These are phyloP conservation scores for Heliothis subflexa DNA, from an alignment of 1,140 invertebrate species.

Conservation along the genomic window DNA sequence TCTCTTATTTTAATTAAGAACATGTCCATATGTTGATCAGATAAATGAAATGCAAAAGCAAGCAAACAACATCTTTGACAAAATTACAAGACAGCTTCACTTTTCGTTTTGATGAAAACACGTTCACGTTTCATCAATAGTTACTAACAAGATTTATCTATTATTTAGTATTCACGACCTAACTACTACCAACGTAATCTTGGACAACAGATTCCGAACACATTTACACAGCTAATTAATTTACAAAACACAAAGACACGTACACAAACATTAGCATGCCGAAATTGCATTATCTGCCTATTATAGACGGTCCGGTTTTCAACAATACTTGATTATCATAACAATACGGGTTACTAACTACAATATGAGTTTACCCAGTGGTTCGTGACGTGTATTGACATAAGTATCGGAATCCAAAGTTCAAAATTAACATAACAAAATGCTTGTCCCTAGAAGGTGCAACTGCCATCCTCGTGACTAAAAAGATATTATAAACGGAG, in stretches of 20 bases:
- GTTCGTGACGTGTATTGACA: constrained; percentile 54
- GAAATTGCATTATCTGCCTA: constrained; percentile 47
- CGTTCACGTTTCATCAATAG: no score
- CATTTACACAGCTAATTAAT: not conserved
- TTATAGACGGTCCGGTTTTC: constrained; percentile 40
- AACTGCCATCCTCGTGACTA: constrained; percentile 10
- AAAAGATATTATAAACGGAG: not conserved
- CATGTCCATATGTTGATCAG: no score
- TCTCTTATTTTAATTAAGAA: no score
- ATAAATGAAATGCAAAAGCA: no score
- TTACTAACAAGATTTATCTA: no score
- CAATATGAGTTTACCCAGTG: constrained; percentile 45
- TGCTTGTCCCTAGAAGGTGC: constrained; percentile 37
- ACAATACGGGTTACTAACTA: constrained; percentile 50
- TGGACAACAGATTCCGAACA: not conserved
- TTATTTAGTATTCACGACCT: no score
- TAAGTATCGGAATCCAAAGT: constrained; percentile 51
- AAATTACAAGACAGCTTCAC: no score
- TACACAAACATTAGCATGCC: constrained; percentile 41
- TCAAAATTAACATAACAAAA: constrained; percentile 53
- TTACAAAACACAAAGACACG: constrained; percentile 26
- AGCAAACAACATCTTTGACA: no score
- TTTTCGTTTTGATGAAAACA: no score
- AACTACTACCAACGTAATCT: not conserved
- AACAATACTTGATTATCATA: constrained; percentile 53